Conservation (phyloP, 92 coral and sea anemone genomes). For the Metridium senile region DNA sequence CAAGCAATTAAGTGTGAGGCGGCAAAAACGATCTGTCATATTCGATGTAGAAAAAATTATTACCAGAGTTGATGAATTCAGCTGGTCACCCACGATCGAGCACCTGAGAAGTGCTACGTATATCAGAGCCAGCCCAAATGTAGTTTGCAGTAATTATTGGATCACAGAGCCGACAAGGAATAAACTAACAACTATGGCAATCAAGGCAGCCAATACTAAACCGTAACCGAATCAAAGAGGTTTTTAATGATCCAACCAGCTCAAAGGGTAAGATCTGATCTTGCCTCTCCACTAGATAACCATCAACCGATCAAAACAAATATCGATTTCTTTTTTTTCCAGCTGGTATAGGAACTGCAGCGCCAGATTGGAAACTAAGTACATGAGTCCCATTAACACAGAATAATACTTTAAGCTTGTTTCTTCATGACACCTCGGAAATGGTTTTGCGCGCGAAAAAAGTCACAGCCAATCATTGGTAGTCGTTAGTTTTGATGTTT, state of each 20-base stretch:
- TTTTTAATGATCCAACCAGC: constrained; percentile 30
- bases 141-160: constrained; percentile 23
- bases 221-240: constrained; percentile 4
- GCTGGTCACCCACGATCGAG: background rate
- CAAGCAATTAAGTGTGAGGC: constrained; percentile 22
- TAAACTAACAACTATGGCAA: constrained; percentile 13
- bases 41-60: constrained; percentile 12
- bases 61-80: constrained; percentile 7
- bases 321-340: constrained; percentile 13
- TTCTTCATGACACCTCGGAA: background rate
- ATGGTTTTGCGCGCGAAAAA: constrained; percentile 13
- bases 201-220: constrained; percentile 10
- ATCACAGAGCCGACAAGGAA: constrained; percentile 10
- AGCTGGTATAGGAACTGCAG: constrained; percentile 10
- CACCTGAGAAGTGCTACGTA: constrained; percentile 1
- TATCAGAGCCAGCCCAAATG: constrained; percentile 5
- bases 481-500: background rate
- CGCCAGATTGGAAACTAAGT: background rate
- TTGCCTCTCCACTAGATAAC: constrained; percentile 16
- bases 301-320: constrained; percentile 22
- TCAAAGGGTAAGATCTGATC: constrained; percentile 13
- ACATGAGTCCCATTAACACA: constrained; percentile 4
- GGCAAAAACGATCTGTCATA: constrained; percentile 27
- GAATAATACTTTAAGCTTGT: background rate
- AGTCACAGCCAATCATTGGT: constrained; percentile 1